Conservation (phyloP, 2,797 vertebrate genomes). For the Propithecus perrieri region DNA sequence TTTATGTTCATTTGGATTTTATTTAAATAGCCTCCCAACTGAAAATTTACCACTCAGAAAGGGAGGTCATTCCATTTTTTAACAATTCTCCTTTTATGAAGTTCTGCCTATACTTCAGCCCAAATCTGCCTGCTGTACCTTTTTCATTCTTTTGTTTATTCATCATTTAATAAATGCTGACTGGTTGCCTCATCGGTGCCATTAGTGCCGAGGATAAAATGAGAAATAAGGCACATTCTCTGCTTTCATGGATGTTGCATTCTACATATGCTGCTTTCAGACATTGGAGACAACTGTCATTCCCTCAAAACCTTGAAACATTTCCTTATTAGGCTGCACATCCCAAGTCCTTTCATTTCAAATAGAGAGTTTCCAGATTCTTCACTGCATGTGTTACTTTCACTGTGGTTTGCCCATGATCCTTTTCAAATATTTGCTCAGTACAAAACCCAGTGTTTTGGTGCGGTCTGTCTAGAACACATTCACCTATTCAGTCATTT, state of each 20-base stretch:
- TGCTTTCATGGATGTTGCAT: not conserved
- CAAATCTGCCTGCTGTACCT: not conserved
- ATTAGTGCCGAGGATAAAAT: not conserved
- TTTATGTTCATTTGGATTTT: not conserved
- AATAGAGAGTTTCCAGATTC: not conserved
- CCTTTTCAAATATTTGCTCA: not conserved
- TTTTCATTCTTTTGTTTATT: not conserved
- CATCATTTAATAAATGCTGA: not conserved
- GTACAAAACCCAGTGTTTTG: not conserved
- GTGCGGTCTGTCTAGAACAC: not conserved
- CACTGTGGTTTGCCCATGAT: not conserved
- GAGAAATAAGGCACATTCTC: not conserved
- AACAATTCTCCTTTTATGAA: slow-evolving; percentile 27
- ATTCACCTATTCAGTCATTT: not conserved
- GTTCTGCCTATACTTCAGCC: not conserved
- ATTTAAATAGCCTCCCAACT: not conserved
- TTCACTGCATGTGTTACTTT: not conserved
- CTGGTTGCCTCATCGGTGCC: not conserved
- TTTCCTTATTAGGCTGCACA: not conserved
- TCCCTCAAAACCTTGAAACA: not conserved
- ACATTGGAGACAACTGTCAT: not conserved
- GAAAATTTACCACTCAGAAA: not conserved
- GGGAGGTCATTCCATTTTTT: not conserved
- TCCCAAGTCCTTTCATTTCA: not conserved
- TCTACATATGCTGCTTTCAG: not conserved